Percentiles rank a stretch among this genome's conserved stretches.
These are phyloP conservation scores for Eufriesea mexicana DNA, from an alignment of 1,140 invertebrate species.

Conservation along the genomic window DNA sequence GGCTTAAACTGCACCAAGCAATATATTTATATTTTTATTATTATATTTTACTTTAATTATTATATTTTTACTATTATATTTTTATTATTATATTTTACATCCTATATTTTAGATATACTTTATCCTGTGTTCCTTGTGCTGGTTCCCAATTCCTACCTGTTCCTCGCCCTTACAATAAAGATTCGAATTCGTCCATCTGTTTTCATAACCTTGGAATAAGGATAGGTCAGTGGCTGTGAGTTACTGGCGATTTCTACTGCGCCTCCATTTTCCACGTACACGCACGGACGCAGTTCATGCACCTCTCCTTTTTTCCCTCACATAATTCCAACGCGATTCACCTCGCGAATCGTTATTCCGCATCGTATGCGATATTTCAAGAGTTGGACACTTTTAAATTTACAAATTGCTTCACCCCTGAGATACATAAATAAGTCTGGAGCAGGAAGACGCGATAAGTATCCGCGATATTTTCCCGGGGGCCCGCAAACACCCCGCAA, in stretches of 20 bases:
- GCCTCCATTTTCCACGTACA: not conserved
- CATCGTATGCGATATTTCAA: not conserved
- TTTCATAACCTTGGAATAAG: too few relatives aligned
- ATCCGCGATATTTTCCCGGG: constrained; percentile 18
- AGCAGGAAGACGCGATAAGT: constrained; percentile 9
- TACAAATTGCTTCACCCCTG: constrained; percentile 7
- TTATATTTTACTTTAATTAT: too few relatives aligned
- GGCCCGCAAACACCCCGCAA: constrained; percentile 2
- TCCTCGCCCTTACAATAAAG: too few relatives aligned
- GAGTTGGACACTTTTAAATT: constrained; percentile 14
- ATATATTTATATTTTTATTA: too few relatives aligned
- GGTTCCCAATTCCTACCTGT: too few relatives aligned
- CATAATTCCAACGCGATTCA: not conserved
- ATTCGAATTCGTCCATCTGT: too few relatives aligned
- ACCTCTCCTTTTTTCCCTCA: not conserved
- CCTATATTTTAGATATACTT: too few relatives aligned
- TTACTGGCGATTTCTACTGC: not conserved
- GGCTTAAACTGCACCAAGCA: too few relatives aligned
- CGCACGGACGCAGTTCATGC: not conserved
- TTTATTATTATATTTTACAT: too few relatives aligned
- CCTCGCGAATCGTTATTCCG: not conserved
- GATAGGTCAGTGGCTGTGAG: too few relatives aligned
- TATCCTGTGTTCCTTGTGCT: too few relatives aligned
- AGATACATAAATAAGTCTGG: constrained; percentile 22
- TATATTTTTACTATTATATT: too few relatives aligned